Percentiles rank a stretch among this genome's conserved stretches.
phyloP scores from a whole-genome alignment of 2,888 invertebrate genomes.

The Arctia plantaginis region DNA sequence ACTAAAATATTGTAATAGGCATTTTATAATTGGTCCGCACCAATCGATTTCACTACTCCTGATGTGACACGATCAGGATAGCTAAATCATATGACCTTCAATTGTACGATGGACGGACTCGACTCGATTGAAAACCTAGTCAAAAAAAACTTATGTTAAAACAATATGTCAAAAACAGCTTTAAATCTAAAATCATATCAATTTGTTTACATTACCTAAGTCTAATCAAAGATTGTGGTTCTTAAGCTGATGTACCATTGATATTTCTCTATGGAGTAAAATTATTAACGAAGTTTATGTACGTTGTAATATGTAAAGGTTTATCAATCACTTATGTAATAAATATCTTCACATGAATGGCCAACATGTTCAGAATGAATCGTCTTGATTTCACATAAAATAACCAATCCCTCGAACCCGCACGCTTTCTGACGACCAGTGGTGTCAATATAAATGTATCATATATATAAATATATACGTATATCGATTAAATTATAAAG shows the following conservation, averaged over 20 bases:
- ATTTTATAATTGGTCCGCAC: too few relatives aligned
- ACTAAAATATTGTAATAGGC: too few relatives aligned
- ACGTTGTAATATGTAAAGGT: not conserved
- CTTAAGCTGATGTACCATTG: not conserved
- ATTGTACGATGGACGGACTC: too few relatives aligned
- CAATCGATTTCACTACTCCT: too few relatives aligned
- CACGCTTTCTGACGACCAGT: conserved; percentile 29
- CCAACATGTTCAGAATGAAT: conserved; percentile 15
- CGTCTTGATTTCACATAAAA: conserved; percentile 11
- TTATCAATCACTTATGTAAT: not conserved
- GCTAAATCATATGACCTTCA: too few relatives aligned
- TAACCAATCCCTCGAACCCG: conserved; percentile 5
- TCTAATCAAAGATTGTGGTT: not conserved
- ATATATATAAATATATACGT: not conserved
- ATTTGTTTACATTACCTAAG: not conserved
- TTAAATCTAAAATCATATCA: not conserved
- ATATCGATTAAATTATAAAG: conserved; percentile 16
- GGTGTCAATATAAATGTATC: conserved; percentile 30
- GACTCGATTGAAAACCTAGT: not conserved
- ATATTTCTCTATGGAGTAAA: not conserved
- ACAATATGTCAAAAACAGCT: not conserved
- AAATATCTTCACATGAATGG: not conserved
- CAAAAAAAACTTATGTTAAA: not conserved
- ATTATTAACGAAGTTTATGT: not conserved
- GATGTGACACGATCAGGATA: too few relatives aligned